Percentiles rank a stretch among this genome's conserved stretches.
Evolutionary conservation across 2,113 vertebrate species (phyloP).

Genomic region (Myrmecobius fasciatus): DNA sequence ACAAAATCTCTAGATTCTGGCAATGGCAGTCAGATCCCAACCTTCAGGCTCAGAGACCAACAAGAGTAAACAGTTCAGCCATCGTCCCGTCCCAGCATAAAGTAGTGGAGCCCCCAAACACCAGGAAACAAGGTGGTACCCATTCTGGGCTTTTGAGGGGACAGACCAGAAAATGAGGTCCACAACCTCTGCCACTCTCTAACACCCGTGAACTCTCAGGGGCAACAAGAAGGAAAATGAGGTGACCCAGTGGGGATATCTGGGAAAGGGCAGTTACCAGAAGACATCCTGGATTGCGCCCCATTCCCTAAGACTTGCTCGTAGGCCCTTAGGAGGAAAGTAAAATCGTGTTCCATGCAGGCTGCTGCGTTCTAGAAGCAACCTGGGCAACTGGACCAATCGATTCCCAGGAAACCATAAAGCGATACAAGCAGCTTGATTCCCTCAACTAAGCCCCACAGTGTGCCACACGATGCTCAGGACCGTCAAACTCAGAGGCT

Average conservation of each 20-base stretch:
- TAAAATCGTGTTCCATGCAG: neutral
- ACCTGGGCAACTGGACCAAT: neutral
- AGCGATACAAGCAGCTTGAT: neutral
- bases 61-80: neutral
- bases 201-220: neutral
- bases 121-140: neutral
- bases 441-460: neutral
- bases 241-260: neutral
- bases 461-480: neutral
- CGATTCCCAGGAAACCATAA: neutral
- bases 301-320: neutral
- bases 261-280: neutral
- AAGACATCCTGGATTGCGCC: neutral
- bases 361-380: neutral
- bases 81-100: neutral
- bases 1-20: neutral
- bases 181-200: neutral
- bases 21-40: neutral
- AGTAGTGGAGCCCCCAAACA: neutral
- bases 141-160: neutral
- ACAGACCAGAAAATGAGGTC: neutral
- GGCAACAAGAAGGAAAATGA: neutral
- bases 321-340: neutral
- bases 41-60: neutral
- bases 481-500: neutral